Evolutionary conservation across 2,797 vertebrate species (phyloP).

Genomic region (Okamejei kenojei): DNA sequence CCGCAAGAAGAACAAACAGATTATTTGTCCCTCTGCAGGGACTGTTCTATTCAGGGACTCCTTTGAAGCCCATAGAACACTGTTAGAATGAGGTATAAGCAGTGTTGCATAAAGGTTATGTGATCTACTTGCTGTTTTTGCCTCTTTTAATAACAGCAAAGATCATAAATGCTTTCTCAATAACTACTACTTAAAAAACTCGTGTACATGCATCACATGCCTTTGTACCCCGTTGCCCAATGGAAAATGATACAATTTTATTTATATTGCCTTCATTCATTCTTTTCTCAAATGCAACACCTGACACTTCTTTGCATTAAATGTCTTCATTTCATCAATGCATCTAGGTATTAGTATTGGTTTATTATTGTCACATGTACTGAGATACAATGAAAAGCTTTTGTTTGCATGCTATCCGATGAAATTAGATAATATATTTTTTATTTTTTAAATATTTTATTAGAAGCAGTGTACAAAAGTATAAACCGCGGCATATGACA

Average conservation of each 20-base stretch:
- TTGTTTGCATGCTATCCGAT: no score
- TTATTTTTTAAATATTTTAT: no score
- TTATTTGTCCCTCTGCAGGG: no score
- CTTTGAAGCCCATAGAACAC: background rate
- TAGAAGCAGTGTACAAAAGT: no score
- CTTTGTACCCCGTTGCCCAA: background rate
- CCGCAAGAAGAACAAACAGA: no score
- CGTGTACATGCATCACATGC: background rate
- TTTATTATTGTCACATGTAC: no score
- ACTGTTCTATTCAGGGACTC: no score
- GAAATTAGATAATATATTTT: no score
- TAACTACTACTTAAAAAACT: background rate
- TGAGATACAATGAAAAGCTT: no score
- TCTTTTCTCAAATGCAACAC: background rate
- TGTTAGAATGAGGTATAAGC: background rate
- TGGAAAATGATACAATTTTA: background rate
- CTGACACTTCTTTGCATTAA: background rate
- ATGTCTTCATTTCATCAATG: background rate
- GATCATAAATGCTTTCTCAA: no score
- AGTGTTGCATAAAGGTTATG: background rate
- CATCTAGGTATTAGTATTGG: no score
- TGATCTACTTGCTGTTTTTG: background rate
- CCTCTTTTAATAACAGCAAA: background rate
- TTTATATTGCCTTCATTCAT: background rate
- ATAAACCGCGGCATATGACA: no score